Conservation (phyloP, 2,113 vertebrate species). For the Syngnathus floridae region DNA sequence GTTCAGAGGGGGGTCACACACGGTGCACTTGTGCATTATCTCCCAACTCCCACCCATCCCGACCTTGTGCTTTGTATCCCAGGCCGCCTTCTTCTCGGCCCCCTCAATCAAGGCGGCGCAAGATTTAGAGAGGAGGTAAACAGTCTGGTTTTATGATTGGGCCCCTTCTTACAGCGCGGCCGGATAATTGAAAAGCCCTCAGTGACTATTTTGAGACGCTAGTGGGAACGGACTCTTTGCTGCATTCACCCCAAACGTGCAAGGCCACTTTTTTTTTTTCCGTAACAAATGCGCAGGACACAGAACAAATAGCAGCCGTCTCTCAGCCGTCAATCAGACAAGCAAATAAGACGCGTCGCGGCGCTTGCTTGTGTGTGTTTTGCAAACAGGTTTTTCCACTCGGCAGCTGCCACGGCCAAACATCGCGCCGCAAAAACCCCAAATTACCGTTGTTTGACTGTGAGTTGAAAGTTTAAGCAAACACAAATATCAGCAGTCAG, state of each 20-base stretch:
- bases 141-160: slow-evolving; percentile 70
- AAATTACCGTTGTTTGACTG: slow-evolving; percentile 63
- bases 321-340: slow-evolving; percentile 5
- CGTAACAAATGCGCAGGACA: slow-evolving; percentile 4
- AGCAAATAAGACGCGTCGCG: background rate
- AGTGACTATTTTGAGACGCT: slow-evolving; percentile 66
- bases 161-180: slow-evolving; percentile 61
- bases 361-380: slow-evolving; percentile 22
- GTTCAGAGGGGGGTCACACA: background rate
- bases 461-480: slow-evolving; percentile 68
- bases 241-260: slow-evolving; percentile 4
- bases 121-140: slow-evolving; percentile 68
- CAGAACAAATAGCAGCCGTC: slow-evolving; percentile 22
- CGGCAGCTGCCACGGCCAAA: slow-evolving; percentile 54
- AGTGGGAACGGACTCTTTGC: slow-evolving; percentile 65
- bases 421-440: slow-evolving; percentile 58
- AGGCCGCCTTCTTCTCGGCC: slow-evolving; percentile 38
- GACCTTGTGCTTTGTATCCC: slow-evolving; percentile 20
- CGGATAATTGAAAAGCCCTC: slow-evolving; percentile 71
- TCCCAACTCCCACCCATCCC: slow-evolving; percentile 5
- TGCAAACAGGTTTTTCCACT: slow-evolving; percentile 52
- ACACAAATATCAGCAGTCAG: slow-evolving; percentile 70
- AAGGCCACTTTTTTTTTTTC: slow-evolving; percentile 23
- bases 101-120: slow-evolving; percentile 59
- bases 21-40: slow-evolving; percentile 12